phyloP scores from a whole-genome alignment of 2,113 vertebrate genomes.

The Hemibagrus wyckioides region DNA sequence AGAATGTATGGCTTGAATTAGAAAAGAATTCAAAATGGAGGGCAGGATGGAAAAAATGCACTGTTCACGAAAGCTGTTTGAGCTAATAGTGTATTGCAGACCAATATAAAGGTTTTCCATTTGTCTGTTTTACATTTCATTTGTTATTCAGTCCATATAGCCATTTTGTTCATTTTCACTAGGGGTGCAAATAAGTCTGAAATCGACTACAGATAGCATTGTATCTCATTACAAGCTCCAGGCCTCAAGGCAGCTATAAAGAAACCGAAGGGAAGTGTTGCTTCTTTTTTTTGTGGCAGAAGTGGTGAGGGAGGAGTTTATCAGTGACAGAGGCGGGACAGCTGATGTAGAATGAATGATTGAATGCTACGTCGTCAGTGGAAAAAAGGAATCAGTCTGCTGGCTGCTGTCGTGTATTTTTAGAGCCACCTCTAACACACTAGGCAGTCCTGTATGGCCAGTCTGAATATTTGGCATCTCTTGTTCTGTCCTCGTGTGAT shows the following conservation, averaged over 20 bases:
- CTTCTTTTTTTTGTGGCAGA: neutral
- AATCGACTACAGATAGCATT: neutral
- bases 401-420: constrained; percentile 11
- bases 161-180: neutral
- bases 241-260: neutral
- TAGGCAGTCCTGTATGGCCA: constrained; percentile 32
- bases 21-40: neutral
- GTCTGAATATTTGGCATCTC: constrained; percentile 25
- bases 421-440: constrained; percentile 25
- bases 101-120: neutral
- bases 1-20: neutral
- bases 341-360: constrained; percentile 13
- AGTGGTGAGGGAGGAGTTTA: constrained; percentile 3
- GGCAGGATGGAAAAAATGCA: no score
- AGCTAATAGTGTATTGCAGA: neutral
- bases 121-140: neutral
- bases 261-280: neutral
- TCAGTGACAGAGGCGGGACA: neutral
- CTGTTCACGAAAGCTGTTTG: neutral
- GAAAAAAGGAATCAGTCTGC: neutral
- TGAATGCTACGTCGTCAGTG: neutral
- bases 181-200: neutral
- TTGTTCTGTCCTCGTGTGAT: neutral
- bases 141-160: neutral
- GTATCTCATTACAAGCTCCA: neutral